Percentiles rank a stretch among this genome's conserved stretches.
These are phyloP conservation scores for Orussus abietinus DNA, from an alignment of 1,140 invertebrate genomes.

Conservation along the genomic window DNA sequence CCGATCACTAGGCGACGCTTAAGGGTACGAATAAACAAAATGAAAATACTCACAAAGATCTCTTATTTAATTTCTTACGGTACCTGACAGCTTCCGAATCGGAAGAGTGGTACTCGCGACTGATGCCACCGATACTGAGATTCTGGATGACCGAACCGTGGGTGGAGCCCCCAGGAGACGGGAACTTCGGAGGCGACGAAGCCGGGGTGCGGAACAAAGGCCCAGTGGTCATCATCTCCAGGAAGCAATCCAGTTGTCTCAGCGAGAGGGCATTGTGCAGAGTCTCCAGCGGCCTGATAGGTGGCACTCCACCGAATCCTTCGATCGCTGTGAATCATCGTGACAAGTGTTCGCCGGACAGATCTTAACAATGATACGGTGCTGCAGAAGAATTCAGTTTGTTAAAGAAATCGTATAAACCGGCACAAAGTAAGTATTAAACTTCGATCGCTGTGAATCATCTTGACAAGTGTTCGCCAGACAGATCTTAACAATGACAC, in stretches of 20 bases:
- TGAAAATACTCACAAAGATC: conserved; percentile 43
- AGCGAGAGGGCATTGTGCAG: conserved; percentile 92
- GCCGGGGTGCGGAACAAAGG: conserved; percentile 67
- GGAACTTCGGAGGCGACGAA: conserved; percentile 65
- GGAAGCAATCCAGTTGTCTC: conserved; percentile 81
- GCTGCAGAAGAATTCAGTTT: too few species aligned
- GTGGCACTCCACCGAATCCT: conserved; percentile 85
- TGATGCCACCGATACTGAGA: conserved; percentile 34
- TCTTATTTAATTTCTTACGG: conserved; percentile 38
- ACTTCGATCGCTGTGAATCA: conserved; percentile 63
- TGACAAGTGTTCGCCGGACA: too few species aligned
- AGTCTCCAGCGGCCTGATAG: conserved; percentile 91
- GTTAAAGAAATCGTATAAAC: too few species aligned
- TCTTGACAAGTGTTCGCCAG: too few species aligned
- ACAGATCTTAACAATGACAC: too few species aligned
- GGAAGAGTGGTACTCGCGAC: conserved; percentile 51
- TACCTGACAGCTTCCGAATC: conserved; percentile 47
- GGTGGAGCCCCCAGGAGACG: conserved; percentile 48
- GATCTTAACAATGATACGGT: too few species aligned
- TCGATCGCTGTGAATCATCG: conserved; percentile 61
- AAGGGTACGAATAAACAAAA: conserved; percentile 17
- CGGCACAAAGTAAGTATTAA: too few species aligned
- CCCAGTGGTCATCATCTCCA: conserved; percentile 75
- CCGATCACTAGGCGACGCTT: too few species aligned
- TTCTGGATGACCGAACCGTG: conserved; percentile 35